phyloP scores from a whole-genome alignment of 2,113 vertebrate genomes.

The Nymphicus hollandicus region DNA sequence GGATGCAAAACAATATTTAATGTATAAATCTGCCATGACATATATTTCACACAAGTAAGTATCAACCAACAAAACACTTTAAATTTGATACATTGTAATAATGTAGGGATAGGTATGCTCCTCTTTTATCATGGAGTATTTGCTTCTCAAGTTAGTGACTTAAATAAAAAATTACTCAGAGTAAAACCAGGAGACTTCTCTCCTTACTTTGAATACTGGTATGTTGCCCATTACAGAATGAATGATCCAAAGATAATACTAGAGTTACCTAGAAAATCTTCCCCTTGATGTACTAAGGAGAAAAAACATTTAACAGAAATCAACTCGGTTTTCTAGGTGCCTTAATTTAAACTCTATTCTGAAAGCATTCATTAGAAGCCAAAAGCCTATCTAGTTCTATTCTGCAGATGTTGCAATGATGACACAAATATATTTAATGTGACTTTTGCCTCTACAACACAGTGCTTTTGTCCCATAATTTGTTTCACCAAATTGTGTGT shows the following conservation, averaged over 20 bases:
- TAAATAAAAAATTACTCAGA: neutral
- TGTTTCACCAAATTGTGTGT: neutral
- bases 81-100: neutral
- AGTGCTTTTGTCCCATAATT: neutral
- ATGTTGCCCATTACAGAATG: neutral
- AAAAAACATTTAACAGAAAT: neutral
- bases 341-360: neutral
- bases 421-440: neutral
- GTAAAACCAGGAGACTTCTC: neutral
- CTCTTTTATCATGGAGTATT: neutral
- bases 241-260: neutral
- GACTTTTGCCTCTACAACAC: neutral
- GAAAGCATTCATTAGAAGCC: neutral
- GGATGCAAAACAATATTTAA: neutral
- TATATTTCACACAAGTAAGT: neutral
- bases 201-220: neutral
- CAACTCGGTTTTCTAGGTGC: neutral
- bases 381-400: neutral
- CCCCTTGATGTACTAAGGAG: accelerated
- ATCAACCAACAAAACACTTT: neutral
- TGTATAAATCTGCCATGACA: neutral
- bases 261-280: neutral
- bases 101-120: neutral
- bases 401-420: neutral
- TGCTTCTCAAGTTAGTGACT: neutral